These are phyloP conservation scores for Aphelenchoides fujianensis DNA, from an alignment of 1,140 invertebrate species.

Conservation along the genomic window DNA sequence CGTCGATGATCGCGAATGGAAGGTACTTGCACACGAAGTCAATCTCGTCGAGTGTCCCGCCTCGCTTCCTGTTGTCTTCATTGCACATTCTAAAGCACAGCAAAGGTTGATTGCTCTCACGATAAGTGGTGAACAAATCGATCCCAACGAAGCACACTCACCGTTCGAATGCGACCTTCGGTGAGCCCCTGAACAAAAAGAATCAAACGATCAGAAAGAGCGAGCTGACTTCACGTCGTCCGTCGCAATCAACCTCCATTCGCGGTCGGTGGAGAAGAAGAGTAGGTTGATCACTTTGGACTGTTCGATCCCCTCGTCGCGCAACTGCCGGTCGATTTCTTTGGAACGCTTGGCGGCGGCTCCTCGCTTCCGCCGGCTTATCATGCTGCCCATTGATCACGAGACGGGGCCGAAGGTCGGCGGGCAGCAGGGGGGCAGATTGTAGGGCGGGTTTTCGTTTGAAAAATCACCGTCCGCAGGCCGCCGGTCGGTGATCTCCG, in stretches of 20 bases:
- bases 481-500: too few relatives aligned
- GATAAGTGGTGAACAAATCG: conserved; percentile 1
- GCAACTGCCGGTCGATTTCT: not conserved
- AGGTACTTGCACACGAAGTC: too few relatives aligned
- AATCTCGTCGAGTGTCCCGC: too few relatives aligned
- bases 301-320: not conserved
- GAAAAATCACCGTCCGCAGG: not conserved
- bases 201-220: not conserved
- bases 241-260: not conserved
- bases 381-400: not conserved
- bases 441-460: not conserved
- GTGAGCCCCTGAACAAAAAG: conserved; percentile 4
- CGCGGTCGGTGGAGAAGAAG: conserved; percentile 1
- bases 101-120: not conserved
- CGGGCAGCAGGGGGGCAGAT: not conserved
- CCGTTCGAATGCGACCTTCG: not conserved
- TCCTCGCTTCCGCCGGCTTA: not conserved
- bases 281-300: not conserved
- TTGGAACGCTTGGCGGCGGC: not conserved
- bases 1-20: not conserved
- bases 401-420: too few relatives aligned
- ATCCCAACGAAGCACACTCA: too few relatives aligned
- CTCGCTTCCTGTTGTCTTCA: too few relatives aligned
- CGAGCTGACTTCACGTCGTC: not conserved
- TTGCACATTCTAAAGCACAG: conserved; percentile 8